Conservation (phyloP, 2,888 invertebrate species). For the Drosophila demipolita region DNA sequence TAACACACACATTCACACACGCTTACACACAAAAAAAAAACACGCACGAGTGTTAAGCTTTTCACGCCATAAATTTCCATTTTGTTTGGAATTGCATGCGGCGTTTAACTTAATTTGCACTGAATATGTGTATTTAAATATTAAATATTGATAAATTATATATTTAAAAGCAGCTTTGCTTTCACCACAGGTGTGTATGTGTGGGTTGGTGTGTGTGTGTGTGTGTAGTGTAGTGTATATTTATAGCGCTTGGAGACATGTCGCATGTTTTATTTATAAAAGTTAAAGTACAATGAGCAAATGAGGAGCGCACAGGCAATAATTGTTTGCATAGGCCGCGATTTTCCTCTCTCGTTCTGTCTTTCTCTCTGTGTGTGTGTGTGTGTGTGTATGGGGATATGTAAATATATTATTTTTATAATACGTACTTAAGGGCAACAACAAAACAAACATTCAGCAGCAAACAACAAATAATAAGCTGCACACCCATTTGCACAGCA, state of each 20-base stretch:
- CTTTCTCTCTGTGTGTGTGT: constrained; percentile 14
- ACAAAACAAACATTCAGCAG: constrained; percentile 29
- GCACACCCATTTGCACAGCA: constrained; percentile 75
- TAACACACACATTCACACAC: constrained; percentile 10
- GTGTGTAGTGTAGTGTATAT: constrained; percentile 39
- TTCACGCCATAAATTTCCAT: constrained; percentile 39
- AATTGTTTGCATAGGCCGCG: constrained; percentile 52
- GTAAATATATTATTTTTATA: constrained; percentile 76
- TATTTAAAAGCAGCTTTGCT: constrained; percentile 53
- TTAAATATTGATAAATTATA: constrained; percentile 55
- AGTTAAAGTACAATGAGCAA: constrained; percentile 59
- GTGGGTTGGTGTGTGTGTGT: constrained; percentile 4
- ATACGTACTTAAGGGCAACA: constrained; percentile 67
- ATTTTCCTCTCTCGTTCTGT: neutral
- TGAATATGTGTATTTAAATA: constrained; percentile 59
- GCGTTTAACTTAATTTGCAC: constrained; percentile 65
- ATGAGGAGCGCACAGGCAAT: constrained; percentile 61
- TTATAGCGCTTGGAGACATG: constrained; percentile 57
- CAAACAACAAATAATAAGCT: constrained; percentile 37
- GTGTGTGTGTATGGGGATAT: constrained; percentile 36
- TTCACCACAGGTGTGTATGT: constrained; percentile 8
- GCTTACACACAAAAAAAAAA: neutral
- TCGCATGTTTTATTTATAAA: constrained; percentile 74
- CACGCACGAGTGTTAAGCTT: constrained; percentile 23
- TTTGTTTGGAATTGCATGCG: constrained; percentile 40